Percentiles rank a stretch among this genome's conserved stretches.
These are phyloP conservation scores for Lepetodrilus schrolli DNA, from an alignment of 2,888 invertebrate genomes.

Conservation along the genomic window DNA sequence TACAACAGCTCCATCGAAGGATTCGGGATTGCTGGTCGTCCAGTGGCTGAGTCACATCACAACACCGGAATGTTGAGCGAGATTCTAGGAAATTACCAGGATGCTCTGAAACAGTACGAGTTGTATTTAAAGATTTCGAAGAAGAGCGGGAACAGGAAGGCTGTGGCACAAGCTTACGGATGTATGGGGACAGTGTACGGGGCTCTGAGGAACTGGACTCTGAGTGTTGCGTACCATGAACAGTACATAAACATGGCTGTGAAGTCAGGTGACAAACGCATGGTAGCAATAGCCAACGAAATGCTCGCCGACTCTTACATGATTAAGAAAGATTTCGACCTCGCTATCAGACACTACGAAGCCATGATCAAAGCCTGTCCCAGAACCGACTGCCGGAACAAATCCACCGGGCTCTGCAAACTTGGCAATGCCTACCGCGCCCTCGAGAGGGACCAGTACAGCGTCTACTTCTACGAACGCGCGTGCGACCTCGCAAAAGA, in stretches of 20 bases:
- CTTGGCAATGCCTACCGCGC: conserved; percentile 63
- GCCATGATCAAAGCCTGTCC: conserved; percentile 34
- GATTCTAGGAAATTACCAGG: conserved; percentile 64
- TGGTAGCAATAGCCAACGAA: conserved; percentile 64
- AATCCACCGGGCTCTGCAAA: conserved; percentile 57
- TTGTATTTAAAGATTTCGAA: conserved; percentile 61
- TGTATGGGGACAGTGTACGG: conserved; percentile 70
- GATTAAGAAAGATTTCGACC: conserved; percentile 59
- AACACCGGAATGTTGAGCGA: conserved; percentile 71
- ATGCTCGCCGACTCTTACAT: conserved; percentile 69
- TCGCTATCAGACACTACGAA: conserved; percentile 55
- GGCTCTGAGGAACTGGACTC: conserved; percentile 62
- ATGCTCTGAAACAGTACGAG: conserved; percentile 67
- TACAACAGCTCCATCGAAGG: conserved; percentile 39
- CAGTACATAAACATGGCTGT: conserved; percentile 65
- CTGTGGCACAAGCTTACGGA: conserved; percentile 69
- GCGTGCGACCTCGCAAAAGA: conserved; percentile 58
- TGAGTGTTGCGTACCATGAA: conserved; percentile 67
- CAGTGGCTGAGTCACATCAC: conserved; percentile 63
- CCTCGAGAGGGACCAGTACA: conserved; percentile 60
- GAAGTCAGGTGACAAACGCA: conserved; percentile 51
- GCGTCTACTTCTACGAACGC: conserved; percentile 65
- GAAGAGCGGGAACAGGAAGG: conserved; percentile 55
- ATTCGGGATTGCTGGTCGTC: conserved; percentile 1
- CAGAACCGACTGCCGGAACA: conserved; percentile 31